Evolutionary conservation across 2,113 vertebrate species (phyloP).

Genomic region (Callipepla squamata): DNA sequence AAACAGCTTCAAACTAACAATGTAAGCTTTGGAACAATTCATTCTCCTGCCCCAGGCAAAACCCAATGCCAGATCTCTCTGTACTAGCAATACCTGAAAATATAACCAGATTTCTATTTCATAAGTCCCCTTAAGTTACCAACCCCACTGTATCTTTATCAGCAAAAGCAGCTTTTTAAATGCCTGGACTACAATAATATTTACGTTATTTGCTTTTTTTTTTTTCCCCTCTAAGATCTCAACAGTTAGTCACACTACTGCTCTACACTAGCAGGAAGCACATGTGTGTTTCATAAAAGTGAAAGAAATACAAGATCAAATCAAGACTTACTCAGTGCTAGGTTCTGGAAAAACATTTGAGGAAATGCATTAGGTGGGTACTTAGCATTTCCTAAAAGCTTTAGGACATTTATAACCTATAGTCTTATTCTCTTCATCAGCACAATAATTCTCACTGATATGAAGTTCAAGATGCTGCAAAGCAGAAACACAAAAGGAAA

Average conservation of each 20-base stretch:
- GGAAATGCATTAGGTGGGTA: background rate
- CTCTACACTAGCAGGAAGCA: background rate
- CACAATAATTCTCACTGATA: background rate
- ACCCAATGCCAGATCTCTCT: background rate
- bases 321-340: background rate
- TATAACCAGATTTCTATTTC: background rate
- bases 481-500: background rate
- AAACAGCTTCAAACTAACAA: background rate
- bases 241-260: background rate
- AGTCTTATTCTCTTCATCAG: background rate
- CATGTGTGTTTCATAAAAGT: background rate
- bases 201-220: background rate
- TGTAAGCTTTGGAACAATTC: background rate
- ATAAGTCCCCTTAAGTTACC: background rate
- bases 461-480: background rate
- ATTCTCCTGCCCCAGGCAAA: background rate
- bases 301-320: background rate
- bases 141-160: background rate
- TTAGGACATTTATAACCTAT: background rate
- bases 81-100: background rate
- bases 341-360: background rate
- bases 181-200: background rate
- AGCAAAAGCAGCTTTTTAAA: conserved; percentile 17
- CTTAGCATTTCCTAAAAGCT: background rate
- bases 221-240: background rate